These are phyloP conservation scores for Cepaea nemoralis DNA, from an alignment of 1,140 invertebrate genomes.

Conservation along the genomic window DNA sequence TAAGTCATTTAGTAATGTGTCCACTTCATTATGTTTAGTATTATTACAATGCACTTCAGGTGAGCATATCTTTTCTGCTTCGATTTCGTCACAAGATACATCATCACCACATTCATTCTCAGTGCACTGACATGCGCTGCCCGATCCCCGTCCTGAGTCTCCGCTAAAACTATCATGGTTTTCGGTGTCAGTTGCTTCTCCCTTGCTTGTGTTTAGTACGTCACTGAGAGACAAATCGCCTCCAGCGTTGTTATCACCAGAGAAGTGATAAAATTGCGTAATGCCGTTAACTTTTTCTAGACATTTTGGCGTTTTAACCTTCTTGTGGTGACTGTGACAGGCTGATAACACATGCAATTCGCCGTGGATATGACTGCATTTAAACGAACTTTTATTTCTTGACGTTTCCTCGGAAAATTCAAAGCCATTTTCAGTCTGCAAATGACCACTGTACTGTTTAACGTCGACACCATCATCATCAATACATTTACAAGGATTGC, in stretches of 20 bases:
- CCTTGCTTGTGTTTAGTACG: not conserved
- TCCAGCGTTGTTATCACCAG: no score
- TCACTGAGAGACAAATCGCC: not conserved
- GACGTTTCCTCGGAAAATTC: no score
- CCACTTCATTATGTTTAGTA: constrained; percentile 18
- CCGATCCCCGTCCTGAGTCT: not conserved
- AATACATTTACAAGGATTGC: constrained; percentile 40
- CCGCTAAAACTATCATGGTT: not conserved
- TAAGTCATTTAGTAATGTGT: constrained; percentile 38
- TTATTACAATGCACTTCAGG: constrained; percentile 25
- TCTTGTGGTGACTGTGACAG: no score
- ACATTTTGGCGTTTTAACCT: no score
- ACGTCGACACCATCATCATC: no score
- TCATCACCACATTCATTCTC: not conserved
- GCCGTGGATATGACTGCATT: no score
- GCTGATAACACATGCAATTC: no score
- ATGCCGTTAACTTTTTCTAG: no score
- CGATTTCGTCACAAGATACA: constrained; percentile 26
- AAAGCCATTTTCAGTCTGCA: no score
- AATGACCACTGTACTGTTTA: no score
- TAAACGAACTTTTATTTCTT: no score
- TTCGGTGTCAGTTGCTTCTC: not conserved
- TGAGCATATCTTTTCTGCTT: constrained; percentile 22
- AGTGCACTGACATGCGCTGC: not conserved
- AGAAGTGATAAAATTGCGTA: no score